phyloP scores from a whole-genome alignment of 2,797 vertebrate genomes.

The Iguana delicatissima region DNA sequence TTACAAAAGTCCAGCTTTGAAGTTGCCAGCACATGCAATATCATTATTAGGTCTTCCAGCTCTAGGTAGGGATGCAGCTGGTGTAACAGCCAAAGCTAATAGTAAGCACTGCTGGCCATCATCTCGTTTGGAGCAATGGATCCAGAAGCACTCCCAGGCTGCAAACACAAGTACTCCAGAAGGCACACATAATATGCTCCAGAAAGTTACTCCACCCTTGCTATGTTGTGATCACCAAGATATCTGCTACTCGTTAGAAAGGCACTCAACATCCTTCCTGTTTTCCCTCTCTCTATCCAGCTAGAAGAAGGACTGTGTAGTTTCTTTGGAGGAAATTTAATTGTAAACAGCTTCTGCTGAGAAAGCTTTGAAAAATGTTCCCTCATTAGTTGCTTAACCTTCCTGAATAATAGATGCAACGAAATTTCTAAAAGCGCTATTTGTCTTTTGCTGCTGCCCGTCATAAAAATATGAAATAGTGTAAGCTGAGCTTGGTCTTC shows the following conservation, averaged over 20 bases:
- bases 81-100: too few relatives aligned
- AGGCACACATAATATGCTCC: too few relatives aligned
- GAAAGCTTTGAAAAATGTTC: conserved; percentile 60
- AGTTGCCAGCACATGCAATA: too few relatives aligned
- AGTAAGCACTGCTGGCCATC: too few relatives aligned
- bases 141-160: too few relatives aligned
- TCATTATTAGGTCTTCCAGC: too few relatives aligned
- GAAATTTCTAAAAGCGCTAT: conserved; percentile 37
- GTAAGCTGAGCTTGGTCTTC: conserved; percentile 37
- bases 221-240: conserved; percentile 44
- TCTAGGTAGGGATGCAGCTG: too few relatives aligned
- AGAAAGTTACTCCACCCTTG: not conserved
- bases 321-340: conserved; percentile 42
- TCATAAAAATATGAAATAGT: conserved; percentile 43
- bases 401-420: conserved; percentile 63
- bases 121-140: too few relatives aligned
- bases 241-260: conserved; percentile 45
- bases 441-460: conserved; percentile 44
- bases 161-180: not conserved
- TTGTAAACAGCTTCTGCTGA: conserved; percentile 31
- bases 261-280: conserved; percentile 45
- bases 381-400: conserved; percentile 58
- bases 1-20: too few relatives aligned
- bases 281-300: not conserved
- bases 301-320: not conserved